These are phyloP conservation scores for Lepus oiostolus DNA, from an alignment of 2,797 vertebrate genomes.

Conservation along the genomic window DNA sequence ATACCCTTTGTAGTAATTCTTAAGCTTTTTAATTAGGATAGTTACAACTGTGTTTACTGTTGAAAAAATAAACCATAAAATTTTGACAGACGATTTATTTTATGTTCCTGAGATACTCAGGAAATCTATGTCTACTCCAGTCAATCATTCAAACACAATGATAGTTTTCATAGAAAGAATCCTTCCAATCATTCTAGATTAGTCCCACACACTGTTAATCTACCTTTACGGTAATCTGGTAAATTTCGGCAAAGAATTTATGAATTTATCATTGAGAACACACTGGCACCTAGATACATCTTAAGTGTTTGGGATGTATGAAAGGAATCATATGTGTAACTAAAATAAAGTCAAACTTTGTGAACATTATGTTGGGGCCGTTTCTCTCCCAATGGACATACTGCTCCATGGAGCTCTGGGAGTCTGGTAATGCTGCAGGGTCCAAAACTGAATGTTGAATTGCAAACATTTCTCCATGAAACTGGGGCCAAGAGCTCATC, in stretches of 20 bases:
- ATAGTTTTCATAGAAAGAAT: neutral
- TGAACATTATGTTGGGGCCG: neutral
- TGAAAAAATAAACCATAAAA: neutral
- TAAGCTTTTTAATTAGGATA: neutral
- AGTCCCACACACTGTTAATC: neutral
- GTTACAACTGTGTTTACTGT: neutral
- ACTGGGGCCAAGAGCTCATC: neutral
- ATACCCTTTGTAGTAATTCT: neutral
- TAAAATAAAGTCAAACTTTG: neutral
- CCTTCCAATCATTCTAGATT: neutral
- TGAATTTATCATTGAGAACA: neutral
- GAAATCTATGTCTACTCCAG: neutral
- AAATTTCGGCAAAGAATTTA: neutral
- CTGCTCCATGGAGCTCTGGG: neutral
- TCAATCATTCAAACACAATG: neutral
- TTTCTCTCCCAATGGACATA: neutral
- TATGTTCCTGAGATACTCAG: conserved; percentile 2
- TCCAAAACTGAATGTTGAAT: neutral
- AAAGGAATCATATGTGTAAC: neutral
- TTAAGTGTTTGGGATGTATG: neutral
- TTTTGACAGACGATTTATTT: conserved; percentile 31
- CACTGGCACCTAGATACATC: neutral
- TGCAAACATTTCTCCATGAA: neutral
- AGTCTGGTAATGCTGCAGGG: neutral
- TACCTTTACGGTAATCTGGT: neutral